Evolutionary conservation across 2,797 vertebrate species (phyloP), one percentile per base, ranked within the genome.

Genomic region (Borostomias antarcticus): DNA sequence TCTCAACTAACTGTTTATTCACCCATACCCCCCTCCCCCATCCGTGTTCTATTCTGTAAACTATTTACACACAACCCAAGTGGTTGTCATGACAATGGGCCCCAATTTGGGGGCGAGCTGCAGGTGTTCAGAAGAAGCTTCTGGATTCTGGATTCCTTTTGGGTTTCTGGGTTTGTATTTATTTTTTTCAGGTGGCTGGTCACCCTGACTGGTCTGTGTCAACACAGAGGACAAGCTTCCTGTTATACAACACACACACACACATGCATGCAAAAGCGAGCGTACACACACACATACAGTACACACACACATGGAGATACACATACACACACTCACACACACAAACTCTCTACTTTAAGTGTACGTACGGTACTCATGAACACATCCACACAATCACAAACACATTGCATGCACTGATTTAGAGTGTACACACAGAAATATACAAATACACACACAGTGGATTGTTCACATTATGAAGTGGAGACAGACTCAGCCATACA

Each of bases 111-210:
- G 75, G 59, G 56, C 19, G 73, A 78, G 78, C 78, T 70, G 76
- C 89, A 92, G 91, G 90, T 93, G 89, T 91, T 91, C 84, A 84
- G n/a, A n/a, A n/a, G n/a, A n/a, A n/a, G n/a, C 91, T 88, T 92
- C 91, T 89, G 87, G 84, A 80, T 90, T 90, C 82, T 2, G 62
- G 40, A 69, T 68, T 45, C 3, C 58, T 62, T 79, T 76, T 71
- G 77, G 83, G 64, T 40, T 15, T 63, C 50, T 80, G 74, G 79
- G 80, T 74, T 76, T 69, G 82, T 89, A 83, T 90, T 91, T 91
- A 88, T 91, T 92, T 90, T 88, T 82, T 82, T 84, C 71, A 66
- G 72, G 73, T 25, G 58, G 78, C 86, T 87, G 85, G 76, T 88
- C 85, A 77, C 62, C 33, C 61, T 47, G 62, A 70, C 75, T 88